These are phyloP conservation scores for Heliconius cydno DNA, from an alignment of 2,888 invertebrate genomes.

Conservation along the genomic window DNA sequence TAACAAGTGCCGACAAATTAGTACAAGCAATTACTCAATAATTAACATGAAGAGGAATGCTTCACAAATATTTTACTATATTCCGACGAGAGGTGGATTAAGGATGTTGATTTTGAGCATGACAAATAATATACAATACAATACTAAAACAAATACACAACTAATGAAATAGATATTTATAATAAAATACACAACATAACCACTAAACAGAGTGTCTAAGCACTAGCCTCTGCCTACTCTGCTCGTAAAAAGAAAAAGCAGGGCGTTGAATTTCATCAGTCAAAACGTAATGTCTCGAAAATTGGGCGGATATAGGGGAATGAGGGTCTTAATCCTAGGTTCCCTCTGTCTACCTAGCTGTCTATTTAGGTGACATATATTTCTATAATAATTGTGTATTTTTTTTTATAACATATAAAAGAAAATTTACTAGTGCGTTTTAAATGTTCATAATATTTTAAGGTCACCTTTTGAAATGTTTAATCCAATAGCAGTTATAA, in stretches of 20 bases:
- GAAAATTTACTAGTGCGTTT: neutral
- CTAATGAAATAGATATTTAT: too few species aligned
- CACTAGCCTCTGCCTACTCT: too few species aligned
- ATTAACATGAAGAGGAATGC: constrained; percentile 11
- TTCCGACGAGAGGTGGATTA: neutral
- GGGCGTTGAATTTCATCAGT: neutral
- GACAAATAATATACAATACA: neutral
- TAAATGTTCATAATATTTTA: constrained; percentile 1
- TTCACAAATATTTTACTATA: constrained; percentile 7
- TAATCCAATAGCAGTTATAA: constrained; percentile 10
- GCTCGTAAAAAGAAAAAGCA: too few species aligned
- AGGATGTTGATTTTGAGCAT: neutral
- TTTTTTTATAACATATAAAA: neutral
- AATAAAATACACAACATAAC: too few species aligned
- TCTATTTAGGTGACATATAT: too few species aligned
- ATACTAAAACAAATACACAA: neutral
- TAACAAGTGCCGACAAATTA: constrained; percentile 19
- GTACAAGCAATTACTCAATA: constrained; percentile 17
- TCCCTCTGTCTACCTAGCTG: too few species aligned
- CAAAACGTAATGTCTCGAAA: neutral
- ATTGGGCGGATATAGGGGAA: neutral
- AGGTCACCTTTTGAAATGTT: neutral
- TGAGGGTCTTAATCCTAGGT: too few species aligned
- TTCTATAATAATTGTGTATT: too few species aligned
- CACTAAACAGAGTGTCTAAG: too few species aligned